Evolutionary conservation across 1,140 invertebrate species (phyloP), one percentile per base, ranked within the genome.

Genomic region (Drosophila micromelanica): DNA sequence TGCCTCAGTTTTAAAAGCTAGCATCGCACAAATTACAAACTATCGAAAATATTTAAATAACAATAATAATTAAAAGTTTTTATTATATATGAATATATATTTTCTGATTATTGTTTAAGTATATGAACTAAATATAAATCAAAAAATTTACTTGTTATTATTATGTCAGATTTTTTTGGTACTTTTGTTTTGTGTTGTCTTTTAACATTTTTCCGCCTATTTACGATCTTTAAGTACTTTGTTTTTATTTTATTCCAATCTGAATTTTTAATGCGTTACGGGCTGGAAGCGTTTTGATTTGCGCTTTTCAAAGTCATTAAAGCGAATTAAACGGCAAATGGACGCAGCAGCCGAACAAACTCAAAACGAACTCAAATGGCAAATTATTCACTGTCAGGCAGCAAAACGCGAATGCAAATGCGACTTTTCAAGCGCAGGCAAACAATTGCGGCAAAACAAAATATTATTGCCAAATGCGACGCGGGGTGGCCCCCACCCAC

Each of bases 381-480:
- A 87, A 89, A 89, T 89, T 89, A 89, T 89, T 89, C 84, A 89
- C 79, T 89, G 84, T 89, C 84, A 89, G 79, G 76, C 84, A 52
- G 63, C 56, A 46, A 76, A 81, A 77, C 60, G 71, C 71, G 74
- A 76, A 35, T 35, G 32, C 32, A 35, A 35, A 35, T 35, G 32
- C 32, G 32, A 35, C 32, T 49, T 52, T 30, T 8, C 32, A 27
- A 54, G 48, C 64, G 55, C 27, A 46, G 68, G 51, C 70, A 43
- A 55, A 63, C 77, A 69, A 82, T 77, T 70, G 79, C 57, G 64
- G 45, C 65, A 62, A 69, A 62, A 69, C 59, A 54, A 81, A 87
- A 89, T 89, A 87, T 87, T 87, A 87, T 87, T 87, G 84, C 84
- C 78, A 82, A 87, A 87, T 77, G 80, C 56, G 60, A 61, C 35